phyloP scores from a whole-genome alignment of 2,797 vertebrate species.

The Lophura swinhoii region DNA sequence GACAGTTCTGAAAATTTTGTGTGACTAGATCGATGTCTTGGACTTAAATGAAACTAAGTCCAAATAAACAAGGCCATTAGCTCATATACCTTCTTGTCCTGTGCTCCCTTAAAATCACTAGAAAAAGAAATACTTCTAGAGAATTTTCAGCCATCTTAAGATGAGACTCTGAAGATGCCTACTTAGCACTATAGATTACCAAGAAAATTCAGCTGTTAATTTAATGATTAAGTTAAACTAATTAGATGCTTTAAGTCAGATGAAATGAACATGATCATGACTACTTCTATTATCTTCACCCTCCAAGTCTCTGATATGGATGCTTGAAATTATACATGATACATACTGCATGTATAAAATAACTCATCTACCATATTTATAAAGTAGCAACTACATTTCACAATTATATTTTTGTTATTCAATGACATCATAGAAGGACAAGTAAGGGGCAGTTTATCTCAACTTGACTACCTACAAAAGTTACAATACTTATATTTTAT shows the following conservation, averaged over 20 bases:
- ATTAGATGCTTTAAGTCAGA: neutral
- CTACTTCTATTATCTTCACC: neutral
- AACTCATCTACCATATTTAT: neutral
- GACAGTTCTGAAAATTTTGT: neutral
- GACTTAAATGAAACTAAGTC: neutral
- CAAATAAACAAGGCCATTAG: neutral
- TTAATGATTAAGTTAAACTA: constrained; percentile 1
- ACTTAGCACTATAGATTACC: neutral
- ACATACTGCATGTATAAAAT: neutral
- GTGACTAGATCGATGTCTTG: neutral
- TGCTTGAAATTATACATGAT: neutral
- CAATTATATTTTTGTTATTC: neutral
- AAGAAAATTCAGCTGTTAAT: neutral
- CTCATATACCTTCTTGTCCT: neutral
- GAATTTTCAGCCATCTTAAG: neutral
- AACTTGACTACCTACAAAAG: neutral
- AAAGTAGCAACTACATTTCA: neutral
- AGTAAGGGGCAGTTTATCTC: neutral
- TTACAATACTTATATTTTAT: neutral
- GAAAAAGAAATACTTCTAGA: neutral
- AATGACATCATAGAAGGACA: neutral
- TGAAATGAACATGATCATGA: neutral
- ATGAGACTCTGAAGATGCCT: neutral
- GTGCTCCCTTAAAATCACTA: neutral
- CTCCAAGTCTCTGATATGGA: neutral